A percentile compares a stretch with the other conserved stretches of the same genome.
Evolutionary conservation across 2,797 vertebrate genomes (phyloP).

Genomic region (Phalloptychus januarius): DNA sequence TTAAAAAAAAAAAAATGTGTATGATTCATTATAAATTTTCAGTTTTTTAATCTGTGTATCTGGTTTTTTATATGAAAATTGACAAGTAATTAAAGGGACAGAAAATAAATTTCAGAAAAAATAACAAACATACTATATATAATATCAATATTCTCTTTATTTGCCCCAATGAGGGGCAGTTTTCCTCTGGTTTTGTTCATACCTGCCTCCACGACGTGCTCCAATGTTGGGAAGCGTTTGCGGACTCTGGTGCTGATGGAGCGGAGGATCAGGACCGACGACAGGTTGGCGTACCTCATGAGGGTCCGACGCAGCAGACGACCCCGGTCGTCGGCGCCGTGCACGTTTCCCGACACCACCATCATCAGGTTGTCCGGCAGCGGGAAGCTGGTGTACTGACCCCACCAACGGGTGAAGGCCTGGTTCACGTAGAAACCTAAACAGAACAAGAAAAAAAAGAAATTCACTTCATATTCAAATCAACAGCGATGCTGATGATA

Average conservation of each 20-base stretch:
- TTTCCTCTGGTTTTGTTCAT: constrained; percentile 6
- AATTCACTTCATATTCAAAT: neutral
- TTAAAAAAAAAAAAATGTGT: too few relatives aligned
- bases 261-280: constrained; percentile 88
- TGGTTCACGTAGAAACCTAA: constrained; percentile 89
- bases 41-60: too few relatives aligned
- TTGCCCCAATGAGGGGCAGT: neutral
- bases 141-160: neutral
- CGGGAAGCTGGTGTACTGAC: constrained; percentile 91
- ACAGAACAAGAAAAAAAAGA: rapidly evolving
- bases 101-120: neutral
- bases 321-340: constrained; percentile 85
- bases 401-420: constrained; percentile 92
- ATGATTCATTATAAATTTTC: too few relatives aligned
- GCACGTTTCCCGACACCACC: constrained; percentile 88
- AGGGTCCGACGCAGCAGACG: constrained; percentile 86
- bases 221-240: constrained; percentile 87
- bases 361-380: constrained; percentile 94
- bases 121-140: too few relatives aligned
- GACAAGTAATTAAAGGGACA: neutral
- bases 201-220: constrained; percentile 90
- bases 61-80: too few relatives aligned
- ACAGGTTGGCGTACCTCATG: constrained; percentile 89
- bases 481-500: neutral
- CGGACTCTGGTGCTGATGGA: constrained; percentile 90